These are phyloP conservation scores for Epinephelus malabaricus DNA, from an alignment of 2,797 vertebrate genomes.

Conservation along the genomic window DNA sequence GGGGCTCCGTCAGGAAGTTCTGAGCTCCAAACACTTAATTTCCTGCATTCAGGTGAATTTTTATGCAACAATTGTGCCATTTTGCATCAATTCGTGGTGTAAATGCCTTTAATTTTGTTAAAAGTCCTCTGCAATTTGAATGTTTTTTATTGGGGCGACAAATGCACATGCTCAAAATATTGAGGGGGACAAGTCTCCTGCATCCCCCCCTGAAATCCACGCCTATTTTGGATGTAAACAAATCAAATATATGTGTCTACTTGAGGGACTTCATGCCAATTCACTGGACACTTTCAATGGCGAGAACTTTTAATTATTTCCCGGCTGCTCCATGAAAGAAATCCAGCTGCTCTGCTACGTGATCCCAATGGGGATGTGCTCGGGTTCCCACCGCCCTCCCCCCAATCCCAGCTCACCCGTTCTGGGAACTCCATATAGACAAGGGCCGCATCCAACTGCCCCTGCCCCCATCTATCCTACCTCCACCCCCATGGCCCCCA, in stretches of 20 bases:
- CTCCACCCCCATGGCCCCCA: constrained; percentile 69
- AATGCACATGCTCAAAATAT: not conserved
- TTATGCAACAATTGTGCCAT: no score
- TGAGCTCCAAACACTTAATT: no score
- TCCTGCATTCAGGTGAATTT: no score
- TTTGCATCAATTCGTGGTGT: no score
- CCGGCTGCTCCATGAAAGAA: constrained; percentile 85
- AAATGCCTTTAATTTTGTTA: no score
- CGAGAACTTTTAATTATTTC: constrained; percentile 86
- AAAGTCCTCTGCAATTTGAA: no score
- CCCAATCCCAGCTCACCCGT: constrained; percentile 69
- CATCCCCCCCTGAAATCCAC: not conserved
- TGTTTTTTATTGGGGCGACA: not conserved
- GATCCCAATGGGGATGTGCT: constrained; percentile 82
- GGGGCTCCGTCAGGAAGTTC: no score
- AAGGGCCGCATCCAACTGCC: constrained; percentile 75
- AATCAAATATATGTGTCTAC: constrained; percentile 71
- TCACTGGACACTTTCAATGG: constrained; percentile 82
- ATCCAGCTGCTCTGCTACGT: constrained; percentile 87
- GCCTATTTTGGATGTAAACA: constrained; percentile 57
- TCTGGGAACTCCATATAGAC: constrained; percentile 81
- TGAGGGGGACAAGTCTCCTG: no score
- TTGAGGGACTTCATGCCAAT: constrained; percentile 77
- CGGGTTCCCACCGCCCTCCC: constrained; percentile 84
- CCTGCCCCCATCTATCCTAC: constrained; percentile 73